Evolutionary conservation across 2,113 vertebrate species (phyloP).

Genomic region (Limanda limanda): DNA sequence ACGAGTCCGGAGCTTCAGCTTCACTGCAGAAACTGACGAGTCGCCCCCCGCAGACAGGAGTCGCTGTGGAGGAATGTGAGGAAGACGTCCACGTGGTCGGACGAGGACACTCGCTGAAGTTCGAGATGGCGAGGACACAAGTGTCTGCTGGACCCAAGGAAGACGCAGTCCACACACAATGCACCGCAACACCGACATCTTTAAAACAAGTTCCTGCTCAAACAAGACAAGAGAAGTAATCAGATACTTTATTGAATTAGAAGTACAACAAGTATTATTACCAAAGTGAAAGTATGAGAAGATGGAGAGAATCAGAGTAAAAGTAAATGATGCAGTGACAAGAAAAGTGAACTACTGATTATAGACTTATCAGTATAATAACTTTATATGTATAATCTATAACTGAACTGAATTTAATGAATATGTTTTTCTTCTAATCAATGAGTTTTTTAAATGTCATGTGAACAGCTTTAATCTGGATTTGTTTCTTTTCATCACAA

Average conservation of each 20-base stretch:
- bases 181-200: conserved; percentile 16
- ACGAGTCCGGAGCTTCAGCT: conserved; percentile 69
- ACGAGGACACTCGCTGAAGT: background rate
- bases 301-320: no score
- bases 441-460: no score
- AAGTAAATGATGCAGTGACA: no score
- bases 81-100: background rate
- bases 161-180: conserved; percentile 41
- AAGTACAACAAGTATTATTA: background rate
- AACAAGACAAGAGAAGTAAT: background rate
- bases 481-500: no score
- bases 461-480: no score
- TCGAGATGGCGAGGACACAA: background rate
- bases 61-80: background rate
- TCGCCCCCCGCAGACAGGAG: background rate
- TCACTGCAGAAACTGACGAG: background rate
- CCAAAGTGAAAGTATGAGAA: no score
- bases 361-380: no score
- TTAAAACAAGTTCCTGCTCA: background rate
- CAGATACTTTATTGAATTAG: no score
- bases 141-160: background rate
- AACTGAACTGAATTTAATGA: no score
- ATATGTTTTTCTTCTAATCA: no score
- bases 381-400: no score
- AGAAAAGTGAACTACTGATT: no score